Percentiles rank a stretch among this genome's conserved stretches.
Conservation (phyloP, 2,888 invertebrate genomes). For the Galerucella nymphaeae region DNA sequence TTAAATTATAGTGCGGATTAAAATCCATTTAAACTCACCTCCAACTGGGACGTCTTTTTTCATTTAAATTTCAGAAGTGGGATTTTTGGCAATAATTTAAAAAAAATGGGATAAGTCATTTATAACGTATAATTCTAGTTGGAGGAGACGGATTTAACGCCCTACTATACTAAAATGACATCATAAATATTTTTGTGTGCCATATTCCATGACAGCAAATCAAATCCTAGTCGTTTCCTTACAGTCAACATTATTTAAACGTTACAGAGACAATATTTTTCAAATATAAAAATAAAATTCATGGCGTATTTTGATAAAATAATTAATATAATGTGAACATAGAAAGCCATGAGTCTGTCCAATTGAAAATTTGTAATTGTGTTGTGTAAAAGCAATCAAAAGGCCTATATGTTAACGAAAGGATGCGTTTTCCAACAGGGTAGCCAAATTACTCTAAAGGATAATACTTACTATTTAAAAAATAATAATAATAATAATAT, state of each 20-base stretch:
- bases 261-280: conserved; percentile 58
- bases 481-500: conserved; percentile 15
- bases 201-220: conserved; percentile 61
- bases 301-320: conserved; percentile 51
- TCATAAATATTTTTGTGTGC: conserved; percentile 62
- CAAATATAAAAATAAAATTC: conserved; percentile 52
- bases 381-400: conserved; percentile 62
- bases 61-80: neutral
- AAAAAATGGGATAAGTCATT: neutral
- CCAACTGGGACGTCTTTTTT: neutral
- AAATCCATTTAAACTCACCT: neutral
- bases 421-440: conserved; percentile 58
- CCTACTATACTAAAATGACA: conserved; percentile 39
- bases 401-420: conserved; percentile 58
- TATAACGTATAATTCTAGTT: neutral
- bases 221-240: conserved; percentile 65
- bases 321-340: conserved; percentile 21
- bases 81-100: neutral
- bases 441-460: conserved; percentile 53
- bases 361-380: conserved; percentile 50
- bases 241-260: conserved; percentile 52
- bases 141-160: neutral
- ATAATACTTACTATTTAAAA: conserved; percentile 35
- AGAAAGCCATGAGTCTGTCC: conserved; percentile 59
- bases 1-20: conserved; percentile 40